Base-by-base conservation (phyloP, 2,797 vertebrate genomes). In the Psittacula derbiana region DNA sequence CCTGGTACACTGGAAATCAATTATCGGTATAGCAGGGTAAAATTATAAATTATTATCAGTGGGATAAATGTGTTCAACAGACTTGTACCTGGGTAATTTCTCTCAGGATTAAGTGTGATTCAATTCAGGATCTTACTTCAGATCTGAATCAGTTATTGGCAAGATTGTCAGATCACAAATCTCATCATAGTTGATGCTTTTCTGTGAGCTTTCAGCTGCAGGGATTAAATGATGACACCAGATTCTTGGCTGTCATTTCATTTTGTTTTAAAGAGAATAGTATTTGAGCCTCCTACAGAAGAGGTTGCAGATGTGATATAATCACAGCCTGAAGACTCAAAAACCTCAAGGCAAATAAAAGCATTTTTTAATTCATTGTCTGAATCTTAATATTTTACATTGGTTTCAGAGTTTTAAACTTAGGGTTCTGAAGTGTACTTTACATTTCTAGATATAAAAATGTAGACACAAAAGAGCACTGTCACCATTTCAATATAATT, bases 1-100 rank as follows among this genome's bases (percentile, higher is more conserved):
- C 16, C 12, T 92, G 40, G 33, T 88, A 55, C 46, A 4, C 9
- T 57, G 67, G 86, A 71, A 75, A 92, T 93, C 74, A 93, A 76
- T 95, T 90, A 86, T 67, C 82, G 91, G 30, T 84, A 30, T 80
- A 33, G 55, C 38, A 53, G 57, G 27, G 11, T 79, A 64, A 88
- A 91, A 57, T 86, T 94, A 82, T 66, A 86, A 93, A 94, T 94
- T 76, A 78, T 69, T 94, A 80, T 84, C 85, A 65, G 28, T 58
- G 70, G 47, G 27, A 90, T 72, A 86, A 91, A 81, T 66, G 33
- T 67, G 18, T 94, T 94, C 71, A 92, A 14, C 55, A 67, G 55
- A 73, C 47, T 84, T 28, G 1, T 43, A 88, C 44, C 58, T 50
- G 43, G 91, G 75, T 95, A 3, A 86, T 90, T 92, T 90, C 90